Conservation (phyloP, 2,113 vertebrate genomes). For the Eclectus roratus region DNA sequence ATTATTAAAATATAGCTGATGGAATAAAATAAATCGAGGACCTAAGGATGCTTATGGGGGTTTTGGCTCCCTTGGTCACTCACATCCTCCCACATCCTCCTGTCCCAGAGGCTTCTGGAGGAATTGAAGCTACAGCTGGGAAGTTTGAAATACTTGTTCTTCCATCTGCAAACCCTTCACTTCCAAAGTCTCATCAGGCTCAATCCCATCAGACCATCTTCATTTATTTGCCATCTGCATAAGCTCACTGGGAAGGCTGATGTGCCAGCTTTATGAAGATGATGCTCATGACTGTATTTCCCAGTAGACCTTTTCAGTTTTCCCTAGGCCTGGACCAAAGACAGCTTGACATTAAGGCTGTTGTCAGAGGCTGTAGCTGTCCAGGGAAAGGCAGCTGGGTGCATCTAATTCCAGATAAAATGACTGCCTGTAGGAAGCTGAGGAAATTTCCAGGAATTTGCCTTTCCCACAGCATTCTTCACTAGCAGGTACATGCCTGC, state of each 20-base stretch:
- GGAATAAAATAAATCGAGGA: background rate
- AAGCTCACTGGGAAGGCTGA: background rate
- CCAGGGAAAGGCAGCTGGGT: background rate
- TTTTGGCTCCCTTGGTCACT: background rate
- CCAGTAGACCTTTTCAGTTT: background rate
- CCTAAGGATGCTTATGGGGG: background rate
- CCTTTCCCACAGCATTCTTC: background rate
- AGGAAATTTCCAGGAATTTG: background rate
- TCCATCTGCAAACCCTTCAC: background rate
- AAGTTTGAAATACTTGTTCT: background rate
- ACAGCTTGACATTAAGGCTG: background rate
- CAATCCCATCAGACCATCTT: background rate
- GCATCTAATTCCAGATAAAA: background rate
- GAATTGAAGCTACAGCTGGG: background rate
- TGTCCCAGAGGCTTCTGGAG: background rate
- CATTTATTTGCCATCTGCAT: background rate
- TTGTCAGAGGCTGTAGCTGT: background rate
- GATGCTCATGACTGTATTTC: background rate
- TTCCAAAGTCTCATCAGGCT: background rate
- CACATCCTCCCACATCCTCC: background rate
- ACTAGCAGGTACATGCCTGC: background rate
- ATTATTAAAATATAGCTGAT: background rate
- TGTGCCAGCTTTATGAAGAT: background rate
- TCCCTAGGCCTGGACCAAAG: background rate
- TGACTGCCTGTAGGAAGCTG: background rate